These are phyloP conservation scores for Aricia artaxerxes DNA, from an alignment of 2,888 invertebrate genomes.

Conservation along the genomic window DNA sequence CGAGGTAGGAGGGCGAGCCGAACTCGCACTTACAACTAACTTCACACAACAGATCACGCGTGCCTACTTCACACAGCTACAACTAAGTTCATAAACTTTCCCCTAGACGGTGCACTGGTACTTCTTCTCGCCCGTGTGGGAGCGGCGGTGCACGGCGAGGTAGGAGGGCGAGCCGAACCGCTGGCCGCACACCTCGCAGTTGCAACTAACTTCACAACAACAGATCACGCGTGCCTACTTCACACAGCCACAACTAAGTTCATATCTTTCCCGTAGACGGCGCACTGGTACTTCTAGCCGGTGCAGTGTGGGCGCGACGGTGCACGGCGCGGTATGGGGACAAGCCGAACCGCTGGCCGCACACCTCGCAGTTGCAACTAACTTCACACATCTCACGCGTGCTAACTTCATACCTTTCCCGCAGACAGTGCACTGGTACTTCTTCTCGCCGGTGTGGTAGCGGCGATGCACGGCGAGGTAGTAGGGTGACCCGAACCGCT, in stretches of 20 bases:
- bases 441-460: constrained; percentile 63
- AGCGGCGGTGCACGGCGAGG: constrained; percentile 69
- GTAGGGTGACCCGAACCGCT: constrained; percentile 70
- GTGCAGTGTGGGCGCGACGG: constrained; percentile 64
- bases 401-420: constrained; percentile 56
- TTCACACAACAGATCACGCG: too few relatives aligned
- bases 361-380: constrained; percentile 52
- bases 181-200: constrained; percentile 58
- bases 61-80: too few relatives aligned
- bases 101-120: constrained; percentile 64
- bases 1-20: constrained; percentile 66
- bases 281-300: constrained; percentile 65
- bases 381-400: too few relatives aligned
- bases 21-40: constrained; percentile 50
- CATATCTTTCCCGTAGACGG: constrained; percentile 64
- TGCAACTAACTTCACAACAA: too few relatives aligned
- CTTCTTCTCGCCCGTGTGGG: constrained; percentile 65
- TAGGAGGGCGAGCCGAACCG: constrained; percentile 67
- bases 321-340: constrained; percentile 71
- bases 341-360: constrained; percentile 68
- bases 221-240: too few relatives aligned
- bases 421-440: constrained; percentile 62
- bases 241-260: neutral
- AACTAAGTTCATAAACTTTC: constrained; percentile 53
- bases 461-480: constrained; percentile 72